Conservation (phyloP, 2,113 vertebrate genomes). For the Rhipidura dahli region DNA sequence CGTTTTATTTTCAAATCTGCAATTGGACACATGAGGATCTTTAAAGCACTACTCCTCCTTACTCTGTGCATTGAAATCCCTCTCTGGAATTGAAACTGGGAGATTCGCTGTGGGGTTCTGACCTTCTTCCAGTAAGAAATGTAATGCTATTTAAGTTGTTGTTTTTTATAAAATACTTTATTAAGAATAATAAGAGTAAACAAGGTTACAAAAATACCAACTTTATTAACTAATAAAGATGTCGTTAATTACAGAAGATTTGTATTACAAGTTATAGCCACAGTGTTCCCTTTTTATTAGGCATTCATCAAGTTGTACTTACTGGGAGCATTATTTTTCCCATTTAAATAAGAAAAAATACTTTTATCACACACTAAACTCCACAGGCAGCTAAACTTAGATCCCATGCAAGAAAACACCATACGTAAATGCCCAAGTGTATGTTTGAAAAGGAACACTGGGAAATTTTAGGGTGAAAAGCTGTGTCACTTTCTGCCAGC, state of each 20-base stretch:
- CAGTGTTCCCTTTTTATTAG: constrained; percentile 65
- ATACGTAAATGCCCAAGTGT: constrained; percentile 38
- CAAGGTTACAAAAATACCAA: constrained; percentile 82
- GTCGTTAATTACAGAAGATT: constrained; percentile 72
- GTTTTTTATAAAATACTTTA: constrained; percentile 80
- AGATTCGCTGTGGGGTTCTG: neutral
- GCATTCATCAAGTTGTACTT: constrained; percentile 27
- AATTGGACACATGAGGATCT: neutral
- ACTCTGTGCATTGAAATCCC: neutral
- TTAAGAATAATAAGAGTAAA: constrained; percentile 75
- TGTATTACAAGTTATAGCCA: constrained; percentile 71
- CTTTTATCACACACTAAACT: constrained; percentile 49
- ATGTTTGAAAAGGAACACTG: constrained; percentile 49
- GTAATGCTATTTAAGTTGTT: neutral
- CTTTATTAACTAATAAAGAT: constrained; percentile 66
- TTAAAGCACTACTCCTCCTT: neutral
- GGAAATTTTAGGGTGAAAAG: constrained; percentile 38
- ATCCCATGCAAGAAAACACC: constrained; percentile 1
- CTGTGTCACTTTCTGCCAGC: constrained; percentile 38
- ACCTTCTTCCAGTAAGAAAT: constrained; percentile 31
- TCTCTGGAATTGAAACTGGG: neutral
- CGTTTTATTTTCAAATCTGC: neutral
- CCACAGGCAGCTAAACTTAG: constrained; percentile 42
- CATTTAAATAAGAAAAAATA: constrained; percentile 60
- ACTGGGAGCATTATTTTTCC: constrained; percentile 57